Evolutionary conservation across 2,888 invertebrate genomes (phyloP).

Genomic region (Philaethria dido): DNA sequence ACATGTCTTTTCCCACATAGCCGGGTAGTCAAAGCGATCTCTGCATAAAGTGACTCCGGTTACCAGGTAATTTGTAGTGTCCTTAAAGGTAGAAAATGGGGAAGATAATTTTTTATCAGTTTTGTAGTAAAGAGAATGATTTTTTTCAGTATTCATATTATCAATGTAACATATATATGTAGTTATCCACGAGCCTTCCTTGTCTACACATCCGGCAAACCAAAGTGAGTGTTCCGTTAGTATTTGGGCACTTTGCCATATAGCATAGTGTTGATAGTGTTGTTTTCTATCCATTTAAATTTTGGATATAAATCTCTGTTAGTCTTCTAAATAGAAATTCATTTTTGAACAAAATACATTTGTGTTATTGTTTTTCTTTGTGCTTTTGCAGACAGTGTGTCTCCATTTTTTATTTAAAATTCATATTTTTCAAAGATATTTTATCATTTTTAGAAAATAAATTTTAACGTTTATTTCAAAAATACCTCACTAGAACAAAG

Average conservation of each 20-base stretch:
- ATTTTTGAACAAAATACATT: constrained; percentile 20
- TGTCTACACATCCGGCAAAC: constrained; percentile 25
- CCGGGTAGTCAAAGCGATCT: too few species aligned
- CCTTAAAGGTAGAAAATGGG: too few species aligned
- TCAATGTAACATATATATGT: not conserved
- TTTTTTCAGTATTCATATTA: too few species aligned
- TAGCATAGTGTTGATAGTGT: constrained; percentile 22
- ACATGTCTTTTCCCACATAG: too few species aligned
- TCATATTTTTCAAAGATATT: not conserved
- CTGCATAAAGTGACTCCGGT: too few species aligned
- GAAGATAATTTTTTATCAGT: too few species aligned
- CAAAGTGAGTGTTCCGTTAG: constrained; percentile 24
- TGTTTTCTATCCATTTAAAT: constrained; percentile 28
- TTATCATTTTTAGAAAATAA: not conserved
- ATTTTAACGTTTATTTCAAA: not conserved
- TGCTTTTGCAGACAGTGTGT: constrained; percentile 10
- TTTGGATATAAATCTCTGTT: constrained; percentile 25
- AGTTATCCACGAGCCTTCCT: constrained; percentile 2
- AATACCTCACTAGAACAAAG: not conserved
- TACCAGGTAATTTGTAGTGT: too few species aligned
- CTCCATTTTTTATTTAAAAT: constrained; percentile 25
- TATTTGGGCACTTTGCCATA: constrained; percentile 26
- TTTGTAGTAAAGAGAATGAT: too few species aligned
- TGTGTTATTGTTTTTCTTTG: constrained; percentile 17
- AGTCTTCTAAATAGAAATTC: constrained; percentile 24